Conservation (phyloP, 2,888 invertebrate genomes). For the Vannuccia rotundouncinata region DNA sequence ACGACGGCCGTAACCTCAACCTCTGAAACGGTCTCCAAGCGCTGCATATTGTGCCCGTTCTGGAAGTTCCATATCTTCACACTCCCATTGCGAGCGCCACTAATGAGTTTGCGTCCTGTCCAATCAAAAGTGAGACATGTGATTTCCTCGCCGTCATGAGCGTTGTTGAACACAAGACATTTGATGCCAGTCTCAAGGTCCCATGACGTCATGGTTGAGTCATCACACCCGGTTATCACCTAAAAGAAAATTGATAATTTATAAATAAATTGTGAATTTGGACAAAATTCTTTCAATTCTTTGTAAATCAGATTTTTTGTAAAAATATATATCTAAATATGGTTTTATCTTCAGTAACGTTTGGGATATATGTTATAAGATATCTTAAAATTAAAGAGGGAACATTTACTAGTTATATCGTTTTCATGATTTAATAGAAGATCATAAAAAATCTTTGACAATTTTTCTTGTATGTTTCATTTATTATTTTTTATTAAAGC, state of each 20-base stretch:
- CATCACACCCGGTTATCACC: slow-evolving; percentile 54
- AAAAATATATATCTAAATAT: too few relatives aligned
- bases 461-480: too few relatives aligned
- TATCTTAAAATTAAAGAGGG: too few relatives aligned
- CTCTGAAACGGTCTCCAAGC: slow-evolving; percentile 50
- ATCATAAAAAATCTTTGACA: too few relatives aligned
- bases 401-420: too few relatives aligned
- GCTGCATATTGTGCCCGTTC: slow-evolving; percentile 55
- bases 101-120: slow-evolving; percentile 53
- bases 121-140: slow-evolving; percentile 56
- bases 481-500: too few relatives aligned
- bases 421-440: too few relatives aligned
- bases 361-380: too few relatives aligned
- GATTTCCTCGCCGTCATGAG: slow-evolving; percentile 53
- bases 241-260: slow-evolving; percentile 47
- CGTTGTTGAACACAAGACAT: slow-evolving; percentile 55
- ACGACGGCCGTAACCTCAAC: slow-evolving; percentile 54
- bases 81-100: slow-evolving; percentile 54
- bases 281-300: too few relatives aligned
- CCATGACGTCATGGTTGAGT: slow-evolving; percentile 55
- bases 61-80: slow-evolving; percentile 57
- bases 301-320: too few relatives aligned
- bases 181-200: slow-evolving; percentile 55
- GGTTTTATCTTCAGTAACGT: too few relatives aligned
- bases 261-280: too few relatives aligned